These are phyloP conservation scores for Gasterosteus aculeatus DNA, from an alignment of 2,113 vertebrate species.

Conservation along the genomic window DNA sequence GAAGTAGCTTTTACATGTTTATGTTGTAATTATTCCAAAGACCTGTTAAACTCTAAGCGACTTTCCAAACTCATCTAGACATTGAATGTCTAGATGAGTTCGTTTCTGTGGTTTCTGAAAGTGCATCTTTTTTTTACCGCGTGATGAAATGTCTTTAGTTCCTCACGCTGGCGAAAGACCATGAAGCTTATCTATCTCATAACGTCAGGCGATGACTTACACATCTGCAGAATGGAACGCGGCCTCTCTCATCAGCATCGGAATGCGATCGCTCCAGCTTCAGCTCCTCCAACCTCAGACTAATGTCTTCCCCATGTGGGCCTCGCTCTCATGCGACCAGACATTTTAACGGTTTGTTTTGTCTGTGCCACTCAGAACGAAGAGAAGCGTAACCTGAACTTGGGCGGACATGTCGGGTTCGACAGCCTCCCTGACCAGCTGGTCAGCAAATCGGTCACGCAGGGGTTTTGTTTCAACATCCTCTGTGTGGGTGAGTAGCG, in stretches of 20 bases:
- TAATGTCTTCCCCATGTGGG: slow-evolving; percentile 43
- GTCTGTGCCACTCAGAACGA: slow-evolving; percentile 82
- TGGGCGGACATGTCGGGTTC: slow-evolving; percentile 96
- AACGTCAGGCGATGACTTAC: slow-evolving; percentile 32
- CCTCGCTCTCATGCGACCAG: slow-evolving; percentile 11
- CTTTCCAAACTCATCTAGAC: background rate
- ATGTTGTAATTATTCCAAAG: background rate
- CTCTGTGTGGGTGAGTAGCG: slow-evolving; percentile 95
- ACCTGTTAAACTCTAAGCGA: background rate
- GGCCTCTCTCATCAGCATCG: slow-evolving; percentile 38
- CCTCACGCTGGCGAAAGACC: slow-evolving; percentile 27
- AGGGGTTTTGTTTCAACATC: slow-evolving; percentile 99
- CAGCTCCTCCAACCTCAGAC: slow-evolving; percentile 17
- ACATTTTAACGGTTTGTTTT: slow-evolving; percentile 17
- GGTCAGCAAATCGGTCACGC: slow-evolving; percentile 98
- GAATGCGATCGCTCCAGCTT: slow-evolving; percentile 46
- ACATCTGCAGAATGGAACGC: slow-evolving; percentile 37
- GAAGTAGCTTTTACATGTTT: background rate
- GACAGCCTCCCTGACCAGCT: slow-evolving; percentile 98
- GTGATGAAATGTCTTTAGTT: slow-evolving; percentile 13
- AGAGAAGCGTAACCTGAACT: slow-evolving; percentile 89
- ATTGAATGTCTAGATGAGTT: slow-evolving; percentile 1
- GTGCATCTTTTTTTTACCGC: background rate
- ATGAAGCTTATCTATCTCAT: slow-evolving; percentile 35
- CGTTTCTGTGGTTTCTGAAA: background rate